Evolutionary conservation across 1,140 invertebrate genomes (phyloP).

Genomic region (Drosophila nigrodunni): DNA sequence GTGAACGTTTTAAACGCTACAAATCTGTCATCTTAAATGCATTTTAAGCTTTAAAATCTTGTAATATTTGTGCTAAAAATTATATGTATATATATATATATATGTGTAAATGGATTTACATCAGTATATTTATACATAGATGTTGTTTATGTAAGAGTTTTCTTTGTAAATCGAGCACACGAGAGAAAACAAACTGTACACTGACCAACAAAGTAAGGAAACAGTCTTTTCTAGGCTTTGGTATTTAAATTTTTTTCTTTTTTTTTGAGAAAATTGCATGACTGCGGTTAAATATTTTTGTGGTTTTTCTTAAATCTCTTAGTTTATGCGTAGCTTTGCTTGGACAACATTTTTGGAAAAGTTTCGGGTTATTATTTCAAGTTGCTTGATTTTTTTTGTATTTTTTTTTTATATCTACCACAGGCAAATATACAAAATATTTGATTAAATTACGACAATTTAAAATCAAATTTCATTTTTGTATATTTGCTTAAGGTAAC

Average conservation of each 20-base stretch:
- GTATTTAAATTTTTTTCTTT: constrained; percentile 32
- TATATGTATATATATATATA: constrained; percentile 17
- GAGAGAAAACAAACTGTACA: constrained; percentile 5
- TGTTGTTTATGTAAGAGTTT: not conserved
- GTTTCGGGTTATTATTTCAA: constrained; percentile 21
- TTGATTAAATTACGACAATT: not conserved
- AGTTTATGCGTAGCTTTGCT: constrained; percentile 45
- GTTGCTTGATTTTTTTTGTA: constrained; percentile 9
- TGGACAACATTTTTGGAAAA: constrained; percentile 43
- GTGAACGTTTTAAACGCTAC: constrained; percentile 2
- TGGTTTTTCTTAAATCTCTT: constrained; percentile 17
- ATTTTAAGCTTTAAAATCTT: constrained; percentile 50
- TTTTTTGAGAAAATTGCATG: constrained; percentile 56
- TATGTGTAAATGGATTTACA: constrained; percentile 2
- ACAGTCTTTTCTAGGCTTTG: constrained; percentile 66
- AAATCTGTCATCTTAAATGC: constrained; percentile 51
- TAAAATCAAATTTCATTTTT: constrained; percentile 4
- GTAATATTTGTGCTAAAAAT: constrained; percentile 54
- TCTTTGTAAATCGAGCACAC: not conserved
- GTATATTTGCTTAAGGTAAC: constrained; percentile 21
- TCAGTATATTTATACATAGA: constrained; percentile 3
- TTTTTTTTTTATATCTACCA: constrained; percentile 17
- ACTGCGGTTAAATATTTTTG: constrained; percentile 26
- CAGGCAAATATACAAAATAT: constrained; percentile 5
- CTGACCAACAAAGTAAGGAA: constrained; percentile 41